Base-by-base conservation (phyloP, 2,888 invertebrate genomes). In the Halictus ligatus region DNA sequence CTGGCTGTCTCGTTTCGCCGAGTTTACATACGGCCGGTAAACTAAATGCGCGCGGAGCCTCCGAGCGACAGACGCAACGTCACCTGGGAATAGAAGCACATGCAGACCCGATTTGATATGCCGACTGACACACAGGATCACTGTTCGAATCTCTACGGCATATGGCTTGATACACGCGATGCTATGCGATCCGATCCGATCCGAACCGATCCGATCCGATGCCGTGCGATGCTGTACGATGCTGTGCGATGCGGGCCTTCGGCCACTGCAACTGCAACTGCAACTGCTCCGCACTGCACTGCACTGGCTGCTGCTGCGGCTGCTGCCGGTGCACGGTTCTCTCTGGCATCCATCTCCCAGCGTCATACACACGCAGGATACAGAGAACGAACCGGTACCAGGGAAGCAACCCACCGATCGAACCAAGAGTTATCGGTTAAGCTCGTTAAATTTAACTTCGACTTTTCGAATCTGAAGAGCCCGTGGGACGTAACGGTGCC, bases 121-220 rank as follows among this genome's bases (percentile, higher is more conserved):
- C 87, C 89, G 84, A 86, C 90, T 88, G 92, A 90, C 90, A 89
- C 89, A 89, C 82, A 88, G 90, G 89, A 91, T 93, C 90, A 89
- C 91, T 87, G 89, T 91, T 90, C 89, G 89, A 92, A 92, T 90
- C 91, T 92, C 92, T 69, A 86, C 88, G 90, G 92, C 86, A 88
- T 88, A 86, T 87, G 79, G 86, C 81, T 80, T 84, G 90, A 90
- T 90, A 88, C 91, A 88, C 86, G 88, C 88, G 88, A 88, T 75
- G 25, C 71, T 40, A 85, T 79, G 76, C 81, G 71, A 82, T 29
- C 15, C 64, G 64, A 64, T 29, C 29, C 64, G 64, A 60, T 13
- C 1, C 60, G 60, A 60, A 4, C 2, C 58, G 21, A 58, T 12
- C 10, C 58, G 4, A 5, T n/a, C 25, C 60, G n/a, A 13, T 13